Conservation (phyloP, 2,113 vertebrate species). For the Vimba vimba region DNA sequence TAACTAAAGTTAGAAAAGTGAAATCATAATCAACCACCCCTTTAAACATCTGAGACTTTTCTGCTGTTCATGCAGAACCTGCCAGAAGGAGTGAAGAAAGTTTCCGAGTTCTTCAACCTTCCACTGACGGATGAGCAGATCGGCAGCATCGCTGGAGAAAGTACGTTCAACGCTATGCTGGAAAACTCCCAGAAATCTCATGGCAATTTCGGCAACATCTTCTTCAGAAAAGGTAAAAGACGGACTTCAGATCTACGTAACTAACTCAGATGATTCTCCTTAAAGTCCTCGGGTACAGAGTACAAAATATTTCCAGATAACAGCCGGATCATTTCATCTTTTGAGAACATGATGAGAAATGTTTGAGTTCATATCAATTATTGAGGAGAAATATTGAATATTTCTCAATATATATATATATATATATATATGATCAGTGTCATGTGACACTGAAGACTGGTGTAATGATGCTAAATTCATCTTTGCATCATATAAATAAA, state of each 20-base stretch:
- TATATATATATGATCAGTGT: too few relatives aligned
- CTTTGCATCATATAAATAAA: too few relatives aligned
- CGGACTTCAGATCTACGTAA: neutral
- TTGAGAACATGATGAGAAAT: too few relatives aligned
- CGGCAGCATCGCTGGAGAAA: slow-evolving; percentile 44
- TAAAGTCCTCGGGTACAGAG: neutral
- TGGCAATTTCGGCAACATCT: neutral
- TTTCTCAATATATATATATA: too few relatives aligned
- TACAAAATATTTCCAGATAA: too few relatives aligned
- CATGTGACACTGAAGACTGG: too few relatives aligned
- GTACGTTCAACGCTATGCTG: slow-evolving; percentile 60
- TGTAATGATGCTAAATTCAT: too few relatives aligned
- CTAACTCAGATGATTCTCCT: neutral
- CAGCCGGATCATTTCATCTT: too few relatives aligned
- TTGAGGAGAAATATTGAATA: too few relatives aligned
- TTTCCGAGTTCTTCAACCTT: slow-evolving; percentile 55
- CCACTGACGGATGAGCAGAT: slow-evolving; percentile 56
- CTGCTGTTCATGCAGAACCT: slow-evolving; percentile 46
- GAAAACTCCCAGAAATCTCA: slow-evolving; percentile 50
- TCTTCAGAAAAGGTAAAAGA: slow-evolving; percentile 58
- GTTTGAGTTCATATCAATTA: too few relatives aligned
- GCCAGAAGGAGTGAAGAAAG: slow-evolving; percentile 36
- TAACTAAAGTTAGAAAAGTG: too few relatives aligned
- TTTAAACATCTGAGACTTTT: neutral
- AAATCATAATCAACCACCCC: too few relatives aligned